Percentiles rank a stretch among this genome's conserved stretches.
These are phyloP conservation scores for Orius insidiosus DNA, from an alignment of 1,140 invertebrate species.

Conservation along the genomic window DNA sequence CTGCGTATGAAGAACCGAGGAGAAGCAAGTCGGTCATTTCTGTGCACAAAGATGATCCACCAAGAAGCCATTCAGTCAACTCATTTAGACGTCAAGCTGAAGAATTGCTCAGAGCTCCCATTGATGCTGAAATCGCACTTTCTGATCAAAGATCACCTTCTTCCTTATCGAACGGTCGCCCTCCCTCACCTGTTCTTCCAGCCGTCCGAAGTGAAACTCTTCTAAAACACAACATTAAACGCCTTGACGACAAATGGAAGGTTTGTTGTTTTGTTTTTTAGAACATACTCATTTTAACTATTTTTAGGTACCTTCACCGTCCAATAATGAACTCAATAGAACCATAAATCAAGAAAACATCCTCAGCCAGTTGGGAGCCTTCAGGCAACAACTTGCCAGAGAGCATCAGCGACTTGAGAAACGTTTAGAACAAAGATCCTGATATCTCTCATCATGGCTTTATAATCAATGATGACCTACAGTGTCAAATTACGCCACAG, in stretches of 20 bases:
- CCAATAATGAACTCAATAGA: not conserved
- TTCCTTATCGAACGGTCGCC: not conserved
- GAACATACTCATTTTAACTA: not conserved
- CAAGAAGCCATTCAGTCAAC: too few relatives aligned
- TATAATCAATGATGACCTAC: conserved; percentile 3
- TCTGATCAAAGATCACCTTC: not conserved
- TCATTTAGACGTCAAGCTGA: not conserved
- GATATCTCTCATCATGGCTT: conserved; percentile 9
- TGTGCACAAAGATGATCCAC: too few relatives aligned
- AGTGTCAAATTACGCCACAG: too few relatives aligned
- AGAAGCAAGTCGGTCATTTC: too few relatives aligned
- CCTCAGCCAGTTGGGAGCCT: conserved; percentile 11
- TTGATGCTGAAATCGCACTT: not conserved
- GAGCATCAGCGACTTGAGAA: conserved; percentile 9
- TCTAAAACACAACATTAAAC: conserved; percentile 5
- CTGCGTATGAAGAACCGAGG: too few relatives aligned
- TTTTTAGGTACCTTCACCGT: not conserved
- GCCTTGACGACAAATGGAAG: conserved; percentile 12
- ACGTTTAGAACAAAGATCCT: conserved; percentile 5
- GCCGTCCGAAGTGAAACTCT: conserved; percentile 8
- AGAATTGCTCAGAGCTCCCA: conserved; percentile 3
- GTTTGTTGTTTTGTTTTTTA: conserved; percentile 9
- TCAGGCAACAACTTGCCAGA: conserved; percentile 8
- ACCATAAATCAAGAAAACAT: conserved; percentile 2
- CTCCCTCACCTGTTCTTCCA: conserved; percentile 6